Base-by-base conservation (phyloP, 2,113 vertebrate species). In the Morone chrysops region DNA sequence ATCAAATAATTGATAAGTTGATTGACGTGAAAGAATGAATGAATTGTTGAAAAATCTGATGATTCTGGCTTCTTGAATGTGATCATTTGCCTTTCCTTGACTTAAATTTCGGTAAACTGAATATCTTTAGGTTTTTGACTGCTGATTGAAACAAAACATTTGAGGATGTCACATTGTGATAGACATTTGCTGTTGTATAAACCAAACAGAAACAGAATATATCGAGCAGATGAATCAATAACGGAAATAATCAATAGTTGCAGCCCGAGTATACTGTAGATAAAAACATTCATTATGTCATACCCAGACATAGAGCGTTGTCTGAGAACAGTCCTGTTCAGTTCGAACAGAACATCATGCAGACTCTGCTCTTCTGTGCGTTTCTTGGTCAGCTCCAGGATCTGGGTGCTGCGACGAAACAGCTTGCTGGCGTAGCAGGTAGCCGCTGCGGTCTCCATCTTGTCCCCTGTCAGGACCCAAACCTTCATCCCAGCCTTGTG, bases 401-500 rank as follows among this genome's bases (percentile, higher is more conserved):
- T 95, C 90, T 97, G 97, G 0, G 98, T 99, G 89, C 92, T 95
- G 75, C 97, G 96, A 43, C 97, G 94, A 92, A 99, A 99, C 10
- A 99, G 96, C 92, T 96, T 98, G 95, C 98, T 99, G 80, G 98
- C 98, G 0, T 99, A 99, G 94, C 98, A 99, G 47, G 98, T 97
- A 59, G 98, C 98, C 0, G 97, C 96, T 0, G 98, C 98, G 0
- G 98, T 99, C 94, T 99, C 98, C 97, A 99, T 99, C 93, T 99
- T 99, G 95, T 99, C 98, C 45, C 98, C 98, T 0, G 98, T 99
- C 74, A 99, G 96, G 74, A 99, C 98, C 98, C 98, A 99, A n/a
- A 99, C 97, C 84, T 99, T 99, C 91, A 99, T 99, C 50, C 98
- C 98, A 0, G 98, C 98, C 91, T 98, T 98, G 93, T 99, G 98